Evolutionary conservation across 2,113 vertebrate genomes (phyloP).

Genomic region (Apodemus speciosus): DNA sequence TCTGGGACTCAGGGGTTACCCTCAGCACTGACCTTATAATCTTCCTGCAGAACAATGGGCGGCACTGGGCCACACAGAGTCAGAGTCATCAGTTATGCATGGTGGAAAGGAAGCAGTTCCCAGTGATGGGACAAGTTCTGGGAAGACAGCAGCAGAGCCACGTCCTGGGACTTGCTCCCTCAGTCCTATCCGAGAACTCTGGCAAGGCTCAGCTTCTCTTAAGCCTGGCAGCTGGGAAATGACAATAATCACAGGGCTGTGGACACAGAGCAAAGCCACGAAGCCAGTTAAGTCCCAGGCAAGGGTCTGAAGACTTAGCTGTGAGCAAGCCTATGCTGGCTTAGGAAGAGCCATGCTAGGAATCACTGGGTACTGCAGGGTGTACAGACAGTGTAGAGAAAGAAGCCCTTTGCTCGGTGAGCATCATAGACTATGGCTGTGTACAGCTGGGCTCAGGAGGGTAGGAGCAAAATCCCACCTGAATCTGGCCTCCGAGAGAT

Average conservation of each 20-base stretch:
- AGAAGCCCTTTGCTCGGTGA: background rate
- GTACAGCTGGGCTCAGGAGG: background rate
- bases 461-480: background rate
- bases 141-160: background rate
- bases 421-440: background rate
- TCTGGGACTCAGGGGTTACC: background rate
- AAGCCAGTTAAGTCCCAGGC: background rate
- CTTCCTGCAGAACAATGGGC: background rate
- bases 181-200: background rate
- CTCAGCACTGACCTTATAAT: background rate
- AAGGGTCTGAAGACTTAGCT: background rate
- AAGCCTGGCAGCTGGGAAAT: background rate
- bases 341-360: too few species aligned
- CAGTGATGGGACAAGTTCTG: background rate
- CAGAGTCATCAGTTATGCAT: background rate
- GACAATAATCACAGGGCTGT: constrained; percentile 27
- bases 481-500: background rate
- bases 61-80: background rate
- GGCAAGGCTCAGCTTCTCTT: background rate
- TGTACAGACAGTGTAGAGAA: too few species aligned
- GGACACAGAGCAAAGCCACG: background rate
- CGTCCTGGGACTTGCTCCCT: background rate
- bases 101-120: background rate
- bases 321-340: background rate
- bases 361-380: background rate